Evolutionary conservation across 2,797 vertebrate genomes (phyloP).

Genomic region (Chromis chromis): DNA sequence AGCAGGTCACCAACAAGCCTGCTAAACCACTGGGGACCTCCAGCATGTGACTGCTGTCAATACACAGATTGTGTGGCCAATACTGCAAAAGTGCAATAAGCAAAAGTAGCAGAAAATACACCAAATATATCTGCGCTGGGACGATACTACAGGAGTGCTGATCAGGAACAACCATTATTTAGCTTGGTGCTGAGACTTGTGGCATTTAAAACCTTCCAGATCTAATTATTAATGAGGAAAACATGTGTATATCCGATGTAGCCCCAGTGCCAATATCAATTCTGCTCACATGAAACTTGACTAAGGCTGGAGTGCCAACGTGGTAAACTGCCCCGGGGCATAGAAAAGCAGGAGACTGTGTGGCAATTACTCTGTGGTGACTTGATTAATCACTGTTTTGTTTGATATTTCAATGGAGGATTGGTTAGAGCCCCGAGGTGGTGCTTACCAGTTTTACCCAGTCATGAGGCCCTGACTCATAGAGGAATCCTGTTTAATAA

Average conservation of each 20-base stretch:
- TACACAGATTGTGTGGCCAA: conserved; percentile 17
- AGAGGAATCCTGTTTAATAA: not conserved
- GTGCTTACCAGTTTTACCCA: not conserved
- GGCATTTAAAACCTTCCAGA: not conserved
- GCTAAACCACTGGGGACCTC: conserved; percentile 53
- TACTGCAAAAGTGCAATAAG: not conserved
- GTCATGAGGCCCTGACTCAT: not conserved
- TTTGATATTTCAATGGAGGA: not conserved
- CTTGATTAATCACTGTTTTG: not conserved
- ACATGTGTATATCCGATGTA: no score
- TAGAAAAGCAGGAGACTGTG: not conserved
- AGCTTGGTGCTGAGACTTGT: not conserved
- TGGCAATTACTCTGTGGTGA: conserved; percentile 2
- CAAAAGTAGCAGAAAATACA: not conserved
- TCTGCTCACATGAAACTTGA: not conserved
- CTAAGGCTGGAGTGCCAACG: not conserved
- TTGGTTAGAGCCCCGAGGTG: not conserved
- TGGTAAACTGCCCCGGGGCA: not conserved
- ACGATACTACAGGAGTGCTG: not conserved
- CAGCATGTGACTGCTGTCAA: conserved; percentile 35
- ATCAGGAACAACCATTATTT: not conserved
- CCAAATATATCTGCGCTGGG: not conserved
- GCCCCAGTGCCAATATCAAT: not conserved
- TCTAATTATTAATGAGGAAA: not conserved
- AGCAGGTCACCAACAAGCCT: conserved; percentile 68